These are phyloP conservation scores for Arion vulgaris DNA, from an alignment of 1,140 invertebrate species.

Conservation along the genomic window DNA sequence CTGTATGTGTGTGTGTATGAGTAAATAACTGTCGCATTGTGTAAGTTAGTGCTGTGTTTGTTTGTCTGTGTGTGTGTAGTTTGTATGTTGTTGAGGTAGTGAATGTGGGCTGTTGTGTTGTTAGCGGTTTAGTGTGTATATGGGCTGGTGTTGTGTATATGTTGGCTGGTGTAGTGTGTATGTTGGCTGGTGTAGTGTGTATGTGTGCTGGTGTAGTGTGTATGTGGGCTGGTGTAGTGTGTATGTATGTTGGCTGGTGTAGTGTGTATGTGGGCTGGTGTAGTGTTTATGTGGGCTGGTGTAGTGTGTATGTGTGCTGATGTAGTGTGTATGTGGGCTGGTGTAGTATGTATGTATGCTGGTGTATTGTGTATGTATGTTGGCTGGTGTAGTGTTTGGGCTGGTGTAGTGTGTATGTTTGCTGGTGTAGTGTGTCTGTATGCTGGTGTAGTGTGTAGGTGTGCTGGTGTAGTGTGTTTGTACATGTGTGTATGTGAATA, in stretches of 20 bases:
- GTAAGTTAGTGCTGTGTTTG: not conserved
- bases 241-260: too few relatives aligned
- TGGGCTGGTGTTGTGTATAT: too few relatives aligned
- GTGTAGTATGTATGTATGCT: slow-evolving; percentile 22
- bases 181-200: not conserved
- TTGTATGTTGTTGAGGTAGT: not conserved
- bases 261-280: too few relatives aligned
- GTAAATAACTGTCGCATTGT: slow-evolving; percentile 4
- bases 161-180: not conserved
- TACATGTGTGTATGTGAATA: not conserved
- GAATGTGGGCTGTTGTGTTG: slow-evolving; percentile 4
- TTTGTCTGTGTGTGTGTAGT: not conserved
- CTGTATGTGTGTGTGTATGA: not conserved
- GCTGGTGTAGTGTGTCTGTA: slow-evolving; percentile 17
- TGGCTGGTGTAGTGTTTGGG: not conserved
- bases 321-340: not conserved
- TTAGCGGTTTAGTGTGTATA: too few relatives aligned
- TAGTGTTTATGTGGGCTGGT: not conserved
- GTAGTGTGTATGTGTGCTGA: not conserved
- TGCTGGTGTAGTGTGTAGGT: too few relatives aligned
- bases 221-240: slow-evolving; percentile 2
- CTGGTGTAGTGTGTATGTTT: not conserved
- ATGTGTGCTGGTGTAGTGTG: not conserved
- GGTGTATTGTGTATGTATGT: not conserved
- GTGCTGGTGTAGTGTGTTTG: too few relatives aligned